Evolutionary conservation across 2,113 vertebrate species (phyloP).

Genomic region (Arizona elegans): DNA sequence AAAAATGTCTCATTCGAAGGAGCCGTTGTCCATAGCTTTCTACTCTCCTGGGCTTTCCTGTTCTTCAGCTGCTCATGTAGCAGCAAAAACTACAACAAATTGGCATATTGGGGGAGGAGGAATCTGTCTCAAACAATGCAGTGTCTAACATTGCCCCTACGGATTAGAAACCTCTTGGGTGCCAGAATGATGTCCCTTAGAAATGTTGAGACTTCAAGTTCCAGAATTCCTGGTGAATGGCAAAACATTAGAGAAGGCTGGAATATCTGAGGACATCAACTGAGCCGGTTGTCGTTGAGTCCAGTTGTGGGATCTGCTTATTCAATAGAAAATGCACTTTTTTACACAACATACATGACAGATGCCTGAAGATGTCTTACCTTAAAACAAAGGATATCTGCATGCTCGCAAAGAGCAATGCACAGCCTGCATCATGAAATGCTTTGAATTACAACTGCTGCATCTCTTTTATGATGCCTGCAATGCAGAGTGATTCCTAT

Average conservation of each 20-base stretch:
- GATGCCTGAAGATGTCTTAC: background rate
- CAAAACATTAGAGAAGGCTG: background rate
- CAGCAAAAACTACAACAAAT: background rate
- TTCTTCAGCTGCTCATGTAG: background rate
- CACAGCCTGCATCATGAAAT: background rate
- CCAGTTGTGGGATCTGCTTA: background rate
- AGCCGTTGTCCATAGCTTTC: background rate
- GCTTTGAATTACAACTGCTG: background rate
- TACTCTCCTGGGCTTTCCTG: background rate
- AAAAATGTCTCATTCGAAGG: background rate
- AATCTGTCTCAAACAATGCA: background rate
- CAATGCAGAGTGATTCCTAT: background rate
- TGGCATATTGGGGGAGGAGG: background rate
- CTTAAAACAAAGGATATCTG: background rate
- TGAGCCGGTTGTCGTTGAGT: background rate
- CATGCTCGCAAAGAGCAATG: background rate
- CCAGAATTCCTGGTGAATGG: background rate
- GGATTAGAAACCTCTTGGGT: background rate
- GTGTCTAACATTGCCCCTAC: too few species aligned
- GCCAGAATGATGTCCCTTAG: background rate
- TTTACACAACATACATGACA: background rate
- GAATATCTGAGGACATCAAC: background rate
- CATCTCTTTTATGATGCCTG: conserved; percentile 24
- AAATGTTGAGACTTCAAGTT: background rate
- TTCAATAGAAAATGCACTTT: background rate